Percentiles rank a stretch among this genome's conserved stretches.
Evolutionary conservation across 1,140 invertebrate genomes (phyloP).

Genomic region (Probaryconus sp.): DNA sequence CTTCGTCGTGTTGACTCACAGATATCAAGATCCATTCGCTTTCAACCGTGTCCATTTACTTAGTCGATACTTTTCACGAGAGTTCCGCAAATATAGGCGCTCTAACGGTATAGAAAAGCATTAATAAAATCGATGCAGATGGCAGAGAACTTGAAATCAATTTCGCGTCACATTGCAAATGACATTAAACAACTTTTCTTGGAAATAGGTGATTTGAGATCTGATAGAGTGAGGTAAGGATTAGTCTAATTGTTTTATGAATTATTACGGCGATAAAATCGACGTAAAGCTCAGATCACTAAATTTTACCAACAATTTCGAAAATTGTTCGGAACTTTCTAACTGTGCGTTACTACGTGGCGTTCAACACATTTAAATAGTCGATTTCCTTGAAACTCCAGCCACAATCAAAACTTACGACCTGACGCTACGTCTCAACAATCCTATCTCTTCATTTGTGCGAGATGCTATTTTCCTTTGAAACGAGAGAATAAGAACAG

Average conservation of each 20-base stretch:
- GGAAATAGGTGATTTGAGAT: too few species aligned
- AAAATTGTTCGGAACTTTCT: constrained; percentile 26
- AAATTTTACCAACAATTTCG: constrained; percentile 29
- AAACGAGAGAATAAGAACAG: constrained; percentile 7
- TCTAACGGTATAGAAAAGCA: constrained; percentile 40
- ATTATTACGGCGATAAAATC: constrained; percentile 9
- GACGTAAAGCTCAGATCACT: constrained; percentile 29
- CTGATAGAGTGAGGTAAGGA: constrained; percentile 1
- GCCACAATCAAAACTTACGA: not conserved
- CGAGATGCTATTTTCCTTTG: constrained; percentile 8
- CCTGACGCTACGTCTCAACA: constrained; percentile 14
- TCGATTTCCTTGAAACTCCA: constrained; percentile 13
- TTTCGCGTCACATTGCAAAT: too few species aligned
- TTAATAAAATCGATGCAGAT: constrained; percentile 21
- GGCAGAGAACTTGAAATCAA: too few species aligned
- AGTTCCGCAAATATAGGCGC: constrained; percentile 51
- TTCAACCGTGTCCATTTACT: constrained; percentile 47
- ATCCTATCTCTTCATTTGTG: constrained; percentile 8
- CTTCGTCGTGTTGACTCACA: constrained; percentile 48
- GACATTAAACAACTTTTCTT: too few species aligned
- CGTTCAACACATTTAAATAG: constrained; percentile 28
- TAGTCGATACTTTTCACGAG: constrained; percentile 44
- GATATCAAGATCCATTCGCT: constrained; percentile 50
- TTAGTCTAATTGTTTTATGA: constrained; percentile 36
- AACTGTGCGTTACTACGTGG: constrained; percentile 37